Evolutionary conservation across 2,888 invertebrate species (phyloP).

Genomic region (Ferrisia virgata): DNA sequence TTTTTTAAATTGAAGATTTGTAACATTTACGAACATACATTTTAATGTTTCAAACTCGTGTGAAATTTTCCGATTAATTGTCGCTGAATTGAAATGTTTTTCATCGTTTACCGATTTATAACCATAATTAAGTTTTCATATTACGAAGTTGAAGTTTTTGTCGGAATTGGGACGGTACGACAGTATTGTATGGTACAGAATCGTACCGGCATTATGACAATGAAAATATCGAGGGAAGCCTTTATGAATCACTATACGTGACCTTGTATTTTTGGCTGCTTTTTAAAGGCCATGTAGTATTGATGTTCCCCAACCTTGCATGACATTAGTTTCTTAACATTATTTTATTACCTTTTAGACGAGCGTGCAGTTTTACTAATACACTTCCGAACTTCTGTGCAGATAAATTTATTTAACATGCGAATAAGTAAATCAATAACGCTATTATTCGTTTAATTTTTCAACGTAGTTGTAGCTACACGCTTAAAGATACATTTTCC

Average conservation of each 20-base stretch:
- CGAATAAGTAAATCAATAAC: not conserved
- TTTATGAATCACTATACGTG: not conserved
- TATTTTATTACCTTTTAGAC: not conserved
- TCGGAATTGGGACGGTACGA: too few species aligned
- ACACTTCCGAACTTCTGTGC: not conserved
- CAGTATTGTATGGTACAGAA: not conserved
- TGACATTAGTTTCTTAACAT: not conserved
- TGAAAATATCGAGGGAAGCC: not conserved
- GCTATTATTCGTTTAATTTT: not conserved
- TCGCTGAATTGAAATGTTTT: too few species aligned
- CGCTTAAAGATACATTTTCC: not conserved
- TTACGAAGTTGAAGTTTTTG: too few species aligned
- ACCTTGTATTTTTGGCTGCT: constrained; percentile 19
- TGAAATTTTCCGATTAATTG: too few species aligned
- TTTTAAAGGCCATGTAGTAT: not conserved
- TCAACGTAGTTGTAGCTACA: not conserved
- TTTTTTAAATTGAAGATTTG: too few species aligned
- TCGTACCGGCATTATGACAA: not conserved
- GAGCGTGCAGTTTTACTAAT: not conserved
- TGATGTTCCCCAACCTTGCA: not conserved
- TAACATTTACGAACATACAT: too few species aligned
- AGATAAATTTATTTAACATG: not conserved
- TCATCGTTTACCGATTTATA: too few species aligned
- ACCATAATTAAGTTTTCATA: too few species aligned
- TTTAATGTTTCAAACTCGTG: too few species aligned